phyloP scores from a whole-genome alignment of 2,888 invertebrate genomes.

The Tipula vernalis region DNA sequence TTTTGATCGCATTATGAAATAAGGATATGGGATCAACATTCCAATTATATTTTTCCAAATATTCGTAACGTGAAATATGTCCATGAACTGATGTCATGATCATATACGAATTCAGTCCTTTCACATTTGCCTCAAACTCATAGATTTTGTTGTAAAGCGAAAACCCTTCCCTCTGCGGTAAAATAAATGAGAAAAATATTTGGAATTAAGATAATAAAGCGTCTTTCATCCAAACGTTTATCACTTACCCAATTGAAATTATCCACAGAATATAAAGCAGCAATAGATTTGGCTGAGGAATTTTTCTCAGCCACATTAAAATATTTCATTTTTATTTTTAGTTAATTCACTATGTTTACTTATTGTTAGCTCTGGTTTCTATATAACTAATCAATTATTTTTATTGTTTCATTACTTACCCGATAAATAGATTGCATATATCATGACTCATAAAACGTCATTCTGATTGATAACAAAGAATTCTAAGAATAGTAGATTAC shows the following conservation, averaged over 20 bases:
- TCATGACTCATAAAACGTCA: too few relatives aligned
- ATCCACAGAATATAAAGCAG: conserved; percentile 68
- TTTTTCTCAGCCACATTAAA: conserved; percentile 99
- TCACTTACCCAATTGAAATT: conserved; percentile 52
- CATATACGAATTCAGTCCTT: conserved; percentile 69
- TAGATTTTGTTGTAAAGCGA: conserved; percentile 92
- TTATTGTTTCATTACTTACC: too few relatives aligned
- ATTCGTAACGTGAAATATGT: conserved; percentile 75
- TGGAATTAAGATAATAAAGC: background rate
- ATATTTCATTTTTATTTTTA: conserved; percentile 50
- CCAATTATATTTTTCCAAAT: conserved; percentile 55
- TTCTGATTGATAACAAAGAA: too few relatives aligned
- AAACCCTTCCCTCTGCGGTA: conserved; percentile 69
- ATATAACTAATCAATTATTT: too few relatives aligned
- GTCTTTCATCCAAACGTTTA: background rate
- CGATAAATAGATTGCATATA: too few relatives aligned
- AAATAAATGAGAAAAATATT: conserved; percentile 23
- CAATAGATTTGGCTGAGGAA: conserved; percentile 96
- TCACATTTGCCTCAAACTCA: conserved; percentile 72
- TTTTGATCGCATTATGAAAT: conserved; percentile 79
- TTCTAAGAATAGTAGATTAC: too few relatives aligned
- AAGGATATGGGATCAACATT: conserved; percentile 75
- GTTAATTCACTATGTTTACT: background rate
- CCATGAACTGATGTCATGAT: conserved; percentile 97
- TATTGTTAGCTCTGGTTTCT: too few relatives aligned